phyloP scores from a whole-genome alignment of 30 jellyfish, hydroid and myxozoan genomes.

The Pelagia noctiluca region DNA sequence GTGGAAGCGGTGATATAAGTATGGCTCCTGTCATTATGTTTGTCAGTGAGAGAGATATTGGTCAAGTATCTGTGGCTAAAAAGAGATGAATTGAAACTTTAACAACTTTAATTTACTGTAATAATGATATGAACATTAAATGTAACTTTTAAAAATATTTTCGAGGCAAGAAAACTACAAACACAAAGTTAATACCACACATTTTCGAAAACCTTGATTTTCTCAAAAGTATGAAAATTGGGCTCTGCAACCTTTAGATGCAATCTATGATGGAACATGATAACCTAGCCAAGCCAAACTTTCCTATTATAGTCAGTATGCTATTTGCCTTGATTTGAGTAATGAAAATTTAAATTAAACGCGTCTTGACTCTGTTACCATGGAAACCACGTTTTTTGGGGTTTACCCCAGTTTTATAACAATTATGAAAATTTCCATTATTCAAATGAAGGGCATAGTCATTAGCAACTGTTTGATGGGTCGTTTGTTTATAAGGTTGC shows the following conservation, averaged over 20 bases:
- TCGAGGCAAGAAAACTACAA: too few relatives aligned
- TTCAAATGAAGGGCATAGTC: background rate
- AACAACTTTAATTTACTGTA: too few relatives aligned
- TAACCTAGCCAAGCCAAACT: slow-evolving; percentile 18
- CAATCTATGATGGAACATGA: background rate
- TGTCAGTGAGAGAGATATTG: background rate
- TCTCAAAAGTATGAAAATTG: slow-evolving; percentile 20
- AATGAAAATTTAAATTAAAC: slow-evolving; percentile 5
- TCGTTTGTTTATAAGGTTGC: slow-evolving; percentile 5
- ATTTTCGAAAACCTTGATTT: slow-evolving; percentile 3
- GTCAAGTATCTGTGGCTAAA: slow-evolving; percentile 8
- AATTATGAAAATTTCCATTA: slow-evolving; percentile 3
- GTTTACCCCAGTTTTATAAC: slow-evolving; percentile 19
- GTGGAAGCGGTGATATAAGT: background rate
- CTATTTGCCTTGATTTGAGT: slow-evolving; percentile 31
- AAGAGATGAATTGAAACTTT: too few relatives aligned
- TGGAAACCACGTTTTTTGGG: slow-evolving; percentile 38
- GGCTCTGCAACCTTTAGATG: background rate
- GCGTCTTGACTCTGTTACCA: slow-evolving; percentile 7
- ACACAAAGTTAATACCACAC: too few relatives aligned
- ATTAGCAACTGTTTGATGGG: slow-evolving; percentile 11
- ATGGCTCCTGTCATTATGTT: background rate
- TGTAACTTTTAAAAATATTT: too few relatives aligned
- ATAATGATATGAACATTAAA: too few relatives aligned
- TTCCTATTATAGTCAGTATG: background rate